Evolutionary conservation across 2,113 vertebrate genomes (phyloP).

Genomic region (Dascyllus trimaculatus): DNA sequence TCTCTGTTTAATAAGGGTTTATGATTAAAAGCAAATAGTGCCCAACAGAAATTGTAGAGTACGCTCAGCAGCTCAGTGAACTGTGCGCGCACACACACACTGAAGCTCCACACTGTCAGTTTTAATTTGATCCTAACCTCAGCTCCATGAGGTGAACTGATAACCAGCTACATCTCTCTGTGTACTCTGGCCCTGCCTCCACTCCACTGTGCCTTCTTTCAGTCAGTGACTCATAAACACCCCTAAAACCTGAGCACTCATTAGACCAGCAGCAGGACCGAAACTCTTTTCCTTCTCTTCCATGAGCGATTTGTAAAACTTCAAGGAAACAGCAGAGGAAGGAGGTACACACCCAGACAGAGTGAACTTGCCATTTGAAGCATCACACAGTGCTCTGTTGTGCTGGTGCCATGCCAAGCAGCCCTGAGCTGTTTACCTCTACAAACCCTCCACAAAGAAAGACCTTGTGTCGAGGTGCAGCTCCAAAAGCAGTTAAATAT

Average conservation of each 20-base stretch:
- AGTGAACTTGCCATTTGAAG: constrained; percentile 29
- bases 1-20: not conserved
- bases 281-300: not conserved
- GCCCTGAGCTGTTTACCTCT: constrained; percentile 54
- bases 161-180: constrained; percentile 21
- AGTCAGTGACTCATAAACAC: constrained; percentile 28
- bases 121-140: constrained; percentile 19
- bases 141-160: constrained; percentile 3
- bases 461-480: not conserved
- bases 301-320: constrained; percentile 25
- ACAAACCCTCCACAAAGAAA: constrained; percentile 17
- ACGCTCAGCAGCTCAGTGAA: not conserved
- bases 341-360: constrained; percentile 23
- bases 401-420: constrained; percentile 45
- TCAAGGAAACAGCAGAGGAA: constrained; percentile 34
- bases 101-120: not conserved
- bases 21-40: not conserved
- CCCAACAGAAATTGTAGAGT: not conserved
- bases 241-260: constrained; percentile 19
- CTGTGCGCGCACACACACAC: not conserved
- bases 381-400: constrained; percentile 17
- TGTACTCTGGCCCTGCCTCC: not conserved
- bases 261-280: constrained; percentile 39
- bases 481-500: constrained; percentile 15
- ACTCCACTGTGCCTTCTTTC: constrained; percentile 21